Evolutionary conservation across 2,113 vertebrate species (phyloP).

Genomic region (Hemibagrus wyckioides): DNA sequence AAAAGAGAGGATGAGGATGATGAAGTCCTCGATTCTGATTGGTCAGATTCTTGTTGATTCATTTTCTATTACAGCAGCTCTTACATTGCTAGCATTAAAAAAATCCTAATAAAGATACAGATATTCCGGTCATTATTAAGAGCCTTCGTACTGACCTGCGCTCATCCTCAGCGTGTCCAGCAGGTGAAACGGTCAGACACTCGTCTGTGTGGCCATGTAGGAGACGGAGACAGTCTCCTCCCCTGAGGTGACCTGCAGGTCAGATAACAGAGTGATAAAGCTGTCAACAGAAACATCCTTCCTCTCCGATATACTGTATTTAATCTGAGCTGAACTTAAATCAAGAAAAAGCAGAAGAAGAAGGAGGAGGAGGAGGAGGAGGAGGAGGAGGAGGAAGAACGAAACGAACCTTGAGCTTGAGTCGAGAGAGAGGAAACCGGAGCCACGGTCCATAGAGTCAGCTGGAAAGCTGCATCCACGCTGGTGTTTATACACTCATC

Average conservation of each 20-base stretch:
- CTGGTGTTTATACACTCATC: constrained; percentile 65
- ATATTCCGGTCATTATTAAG: background rate
- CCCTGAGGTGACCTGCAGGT: constrained; percentile 85
- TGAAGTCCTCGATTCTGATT: background rate
- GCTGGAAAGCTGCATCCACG: constrained; percentile 92
- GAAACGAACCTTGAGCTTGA: constrained; percentile 82
- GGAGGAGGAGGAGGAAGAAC: background rate
- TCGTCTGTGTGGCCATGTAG: constrained; percentile 92
- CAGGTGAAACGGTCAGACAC: constrained; percentile 85
- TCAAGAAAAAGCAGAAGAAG: background rate
- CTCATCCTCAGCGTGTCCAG: constrained; percentile 83
- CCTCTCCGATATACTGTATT: background rate
- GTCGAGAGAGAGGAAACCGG: constrained; percentile 90
- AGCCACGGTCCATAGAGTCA: constrained; percentile 92
- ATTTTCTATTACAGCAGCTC: background rate
- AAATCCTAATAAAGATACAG: background rate
- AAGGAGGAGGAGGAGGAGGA: background rate
- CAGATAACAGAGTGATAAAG: background rate
- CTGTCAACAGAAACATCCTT: background rate
- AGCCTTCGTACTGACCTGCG: constrained; percentile 76
- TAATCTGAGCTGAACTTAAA: background rate
- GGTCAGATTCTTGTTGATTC: background rate
- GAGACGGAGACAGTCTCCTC: constrained; percentile 87
- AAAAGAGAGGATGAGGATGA: constrained; percentile 35
- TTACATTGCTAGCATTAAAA: background rate